Conservation (phyloP, 2,888 invertebrate species). For the Sarcophaga carnaria region DNA sequence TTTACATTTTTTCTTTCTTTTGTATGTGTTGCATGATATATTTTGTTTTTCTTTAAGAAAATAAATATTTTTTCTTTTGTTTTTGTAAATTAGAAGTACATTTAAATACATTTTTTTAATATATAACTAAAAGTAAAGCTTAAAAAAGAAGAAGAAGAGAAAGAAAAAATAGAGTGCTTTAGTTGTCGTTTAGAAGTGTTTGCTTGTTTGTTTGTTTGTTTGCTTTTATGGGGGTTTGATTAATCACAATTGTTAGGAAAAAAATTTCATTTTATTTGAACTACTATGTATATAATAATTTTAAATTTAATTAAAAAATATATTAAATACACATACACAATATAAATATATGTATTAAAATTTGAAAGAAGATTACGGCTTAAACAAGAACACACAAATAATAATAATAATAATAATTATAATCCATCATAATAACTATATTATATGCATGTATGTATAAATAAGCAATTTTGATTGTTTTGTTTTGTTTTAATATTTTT, state of each 20-base stretch:
- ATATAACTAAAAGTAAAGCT: background rate
- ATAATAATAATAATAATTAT: conserved; percentile 1
- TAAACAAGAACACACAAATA: conserved; percentile 38
- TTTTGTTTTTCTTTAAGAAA: background rate
- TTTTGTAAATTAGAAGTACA: background rate
- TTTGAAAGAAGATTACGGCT: conserved; percentile 38
- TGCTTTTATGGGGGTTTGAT: conserved; percentile 5
- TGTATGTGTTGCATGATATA: background rate
- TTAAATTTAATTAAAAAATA: conserved; percentile 60
- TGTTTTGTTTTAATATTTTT: background rate
- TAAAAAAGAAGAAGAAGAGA: background rate
- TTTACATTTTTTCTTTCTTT: background rate
- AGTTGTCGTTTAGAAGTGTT: background rate
- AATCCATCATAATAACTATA: too few species aligned
- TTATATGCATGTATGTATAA: background rate
- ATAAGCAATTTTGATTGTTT: conserved; percentile 21
- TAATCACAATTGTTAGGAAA: conserved; percentile 67
- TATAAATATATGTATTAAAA: background rate
- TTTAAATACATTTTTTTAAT: background rate
- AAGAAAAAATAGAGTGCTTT: background rate
- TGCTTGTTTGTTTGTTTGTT: background rate
- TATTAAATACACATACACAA: conserved; percentile 37
- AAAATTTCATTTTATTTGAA: conserved; percentile 59
- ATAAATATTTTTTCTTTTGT: background rate
- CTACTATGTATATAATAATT: conserved; percentile 48